Evolutionary conservation across 1,140 invertebrate genomes (phyloP), one percentile per base, ranked within the genome.

Genomic region (Lasioglossum baleicum): DNA sequence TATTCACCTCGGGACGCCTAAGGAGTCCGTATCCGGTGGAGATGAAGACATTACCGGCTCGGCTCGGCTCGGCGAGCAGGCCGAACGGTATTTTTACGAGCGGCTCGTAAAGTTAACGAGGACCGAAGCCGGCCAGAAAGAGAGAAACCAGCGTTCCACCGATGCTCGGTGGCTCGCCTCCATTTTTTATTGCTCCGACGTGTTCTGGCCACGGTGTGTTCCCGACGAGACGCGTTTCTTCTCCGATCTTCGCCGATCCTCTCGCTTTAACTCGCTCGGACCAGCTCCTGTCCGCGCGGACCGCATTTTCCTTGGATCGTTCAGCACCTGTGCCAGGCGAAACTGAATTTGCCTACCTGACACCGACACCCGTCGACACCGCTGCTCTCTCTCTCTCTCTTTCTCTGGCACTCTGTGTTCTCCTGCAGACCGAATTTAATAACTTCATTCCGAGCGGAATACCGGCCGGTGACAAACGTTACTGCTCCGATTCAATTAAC

Each of bases 11-110:
- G 83, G 63, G 85, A 88, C 40, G 89, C 84, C 85, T 87, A 88
- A 89, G 86, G 81, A 90, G 86, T 87, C 83, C 80, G 90, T 88
- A 88, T 90, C 87, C 83, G 79, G 56, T 80, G 82, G 85, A 86
- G 91, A 93, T 93, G 90, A 92, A 93, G 92, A 93, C 92, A 92
- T 93, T 93, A 93, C 86, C 84, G 87, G 83, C 83, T 79, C 63
- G 84, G 61, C 64, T 48, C 44, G 44, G 13, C 35, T 35, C 87
- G 88, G 87, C 88, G 88, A 88, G 84, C 87, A 80, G 88, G 76
- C 86, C 78, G 89, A 92, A 92, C 92, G 92, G 92, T 92, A 93
- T 92, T 93, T 93, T 93, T 93, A 93, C 92, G 92, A 92, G 92
- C 88, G 40, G 86, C 91, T 93, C 92, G 92, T 92, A 93, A 93